These are phyloP conservation scores for Thomomys bottae DNA, from an alignment of 2,113 vertebrate genomes.

Conservation along the genomic window DNA sequence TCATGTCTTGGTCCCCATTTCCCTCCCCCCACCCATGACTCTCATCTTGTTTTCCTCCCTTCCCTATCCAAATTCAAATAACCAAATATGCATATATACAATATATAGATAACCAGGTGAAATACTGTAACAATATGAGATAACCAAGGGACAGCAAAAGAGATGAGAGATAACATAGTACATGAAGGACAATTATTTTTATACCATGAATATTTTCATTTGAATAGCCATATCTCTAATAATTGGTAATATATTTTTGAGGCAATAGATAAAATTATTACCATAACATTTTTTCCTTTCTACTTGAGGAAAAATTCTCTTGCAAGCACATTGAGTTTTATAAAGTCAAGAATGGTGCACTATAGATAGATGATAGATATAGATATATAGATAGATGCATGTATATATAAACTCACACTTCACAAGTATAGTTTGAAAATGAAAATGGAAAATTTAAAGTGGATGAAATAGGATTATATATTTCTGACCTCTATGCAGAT, in stretches of 20 bases:
- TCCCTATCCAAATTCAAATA: too few species aligned
- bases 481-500: constrained; percentile 3
- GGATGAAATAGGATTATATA: neutral
- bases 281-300: neutral
- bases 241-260: neutral
- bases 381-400: too few species aligned
- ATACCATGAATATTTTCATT: neutral
- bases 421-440: constrained; percentile 54
- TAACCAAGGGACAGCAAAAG: too few species aligned
- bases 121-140: too few species aligned
- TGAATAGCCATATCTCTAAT: neutral
- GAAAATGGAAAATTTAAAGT: constrained; percentile 28
- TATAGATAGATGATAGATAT: constrained; percentile 16
- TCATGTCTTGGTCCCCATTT: too few species aligned
- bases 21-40: too few species aligned
- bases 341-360: neutral
- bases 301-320: neutral
- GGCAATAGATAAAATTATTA: neutral
- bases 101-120: too few species aligned
- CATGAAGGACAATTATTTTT: too few species aligned
- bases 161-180: too few species aligned
- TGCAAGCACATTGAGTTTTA: neutral
- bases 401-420: constrained; percentile 55
- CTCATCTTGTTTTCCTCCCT: too few species aligned
- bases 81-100: too few species aligned